Conservation (phyloP, 2,797 vertebrate species). For the Taenioides sp. region DNA sequence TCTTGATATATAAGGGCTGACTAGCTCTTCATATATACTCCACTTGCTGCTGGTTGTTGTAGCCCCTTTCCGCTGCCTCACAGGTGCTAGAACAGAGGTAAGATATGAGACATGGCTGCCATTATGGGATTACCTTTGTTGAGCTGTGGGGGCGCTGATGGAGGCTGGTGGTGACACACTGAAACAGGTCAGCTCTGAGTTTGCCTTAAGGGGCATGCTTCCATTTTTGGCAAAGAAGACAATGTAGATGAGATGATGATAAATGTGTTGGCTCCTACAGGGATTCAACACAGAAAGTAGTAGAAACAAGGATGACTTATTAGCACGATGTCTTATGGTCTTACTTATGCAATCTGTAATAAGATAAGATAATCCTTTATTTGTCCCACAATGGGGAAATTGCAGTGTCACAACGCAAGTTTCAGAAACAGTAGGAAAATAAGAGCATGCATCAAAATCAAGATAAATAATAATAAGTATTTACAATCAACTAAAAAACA, state of each 20-base stretch:
- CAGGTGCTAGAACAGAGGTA: too few relatives aligned
- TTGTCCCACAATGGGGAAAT: too few relatives aligned
- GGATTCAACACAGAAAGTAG: slow-evolving; percentile 19
- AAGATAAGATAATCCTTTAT: too few relatives aligned
- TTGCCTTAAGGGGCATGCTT: slow-evolving; percentile 62
- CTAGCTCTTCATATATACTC: slow-evolving; percentile 8
- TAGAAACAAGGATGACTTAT: neutral
- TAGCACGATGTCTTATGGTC: neutral
- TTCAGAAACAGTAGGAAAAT: too few relatives aligned
- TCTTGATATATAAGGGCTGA: too few relatives aligned
- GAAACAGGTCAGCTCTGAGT: slow-evolving; percentile 19
- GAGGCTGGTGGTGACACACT: slow-evolving; percentile 27
- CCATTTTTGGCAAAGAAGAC: slow-evolving; percentile 46
- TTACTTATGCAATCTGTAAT: neutral
- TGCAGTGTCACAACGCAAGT: too few relatives aligned
- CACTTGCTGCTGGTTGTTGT: slow-evolving; percentile 7
- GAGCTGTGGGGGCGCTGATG: slow-evolving; percentile 35
- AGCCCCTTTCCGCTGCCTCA: slow-evolving; percentile 1
- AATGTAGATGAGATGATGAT: slow-evolving; percentile 47
- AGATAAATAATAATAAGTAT: too few relatives aligned
- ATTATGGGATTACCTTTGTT: slow-evolving; percentile 66
- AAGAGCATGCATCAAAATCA: too few relatives aligned
- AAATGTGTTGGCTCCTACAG: slow-evolving; percentile 19
- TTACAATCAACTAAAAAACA: too few relatives aligned
- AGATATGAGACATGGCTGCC: slow-evolving; percentile 46